Evolutionary conservation across 1,140 invertebrate genomes (phyloP).

Genomic region (Tetragnatha versicolor): DNA sequence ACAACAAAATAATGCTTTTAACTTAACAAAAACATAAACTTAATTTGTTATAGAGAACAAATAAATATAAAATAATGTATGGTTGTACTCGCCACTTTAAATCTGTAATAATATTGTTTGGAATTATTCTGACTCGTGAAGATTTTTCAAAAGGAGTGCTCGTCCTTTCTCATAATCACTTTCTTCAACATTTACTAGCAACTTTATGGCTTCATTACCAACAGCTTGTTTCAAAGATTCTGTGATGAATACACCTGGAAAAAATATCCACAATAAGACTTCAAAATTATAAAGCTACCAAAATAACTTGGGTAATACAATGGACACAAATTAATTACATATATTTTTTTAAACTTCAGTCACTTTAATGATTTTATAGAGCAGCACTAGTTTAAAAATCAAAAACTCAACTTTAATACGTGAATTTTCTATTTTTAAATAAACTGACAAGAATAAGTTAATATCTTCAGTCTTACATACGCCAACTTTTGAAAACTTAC

Average conservation of each 20-base stretch:
- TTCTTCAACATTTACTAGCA: constrained; percentile 64
- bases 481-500: no score
- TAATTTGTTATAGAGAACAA: neutral
- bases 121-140: constrained; percentile 32
- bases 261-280: constrained; percentile 14
- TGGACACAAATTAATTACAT: no score
- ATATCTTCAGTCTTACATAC: no score
- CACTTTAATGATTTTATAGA: neutral
- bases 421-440: no score
- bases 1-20: neutral
- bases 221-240: constrained; percentile 64
- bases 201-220: constrained; percentile 63
- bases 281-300: neutral
- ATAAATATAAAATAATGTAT: constrained; percentile 19
- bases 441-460: no score
- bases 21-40: neutral
- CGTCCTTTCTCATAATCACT: constrained; percentile 63
- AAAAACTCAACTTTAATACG: no score
- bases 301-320: no score
- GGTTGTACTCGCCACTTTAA: neutral
- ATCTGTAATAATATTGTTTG: neutral
- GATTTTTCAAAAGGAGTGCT: constrained; percentile 61
- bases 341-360: no score
- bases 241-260: constrained; percentile 59
- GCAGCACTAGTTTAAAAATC: no score